Evolutionary conservation across 2,797 vertebrate species (phyloP).

Genomic region (Sebastes steindachneri): DNA sequence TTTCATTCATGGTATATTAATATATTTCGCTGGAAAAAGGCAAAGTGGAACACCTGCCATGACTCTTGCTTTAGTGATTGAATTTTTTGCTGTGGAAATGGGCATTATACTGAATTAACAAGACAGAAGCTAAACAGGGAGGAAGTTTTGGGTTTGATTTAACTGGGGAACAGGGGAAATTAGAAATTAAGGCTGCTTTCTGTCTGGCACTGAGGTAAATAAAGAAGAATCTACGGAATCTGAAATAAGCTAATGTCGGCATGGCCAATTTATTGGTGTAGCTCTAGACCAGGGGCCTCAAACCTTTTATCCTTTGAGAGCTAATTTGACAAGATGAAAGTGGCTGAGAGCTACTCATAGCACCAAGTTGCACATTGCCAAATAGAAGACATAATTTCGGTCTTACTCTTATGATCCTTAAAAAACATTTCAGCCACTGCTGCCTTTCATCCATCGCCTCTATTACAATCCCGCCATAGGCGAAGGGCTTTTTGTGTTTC

Average conservation of each 20-base stretch:
- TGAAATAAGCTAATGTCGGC: neutral
- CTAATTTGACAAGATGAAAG: too few relatives aligned
- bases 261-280: neutral
- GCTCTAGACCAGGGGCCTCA: neutral
- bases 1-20: too few relatives aligned
- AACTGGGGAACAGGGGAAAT: neutral
- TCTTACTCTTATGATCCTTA: too few relatives aligned
- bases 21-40: too few relatives aligned
- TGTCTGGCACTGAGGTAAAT: neutral
- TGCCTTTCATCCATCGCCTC: too few relatives aligned
- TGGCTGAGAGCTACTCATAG: too few relatives aligned
- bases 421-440: too few relatives aligned
- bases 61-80: neutral
- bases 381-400: too few relatives aligned
- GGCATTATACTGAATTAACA: neutral
- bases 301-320: too few relatives aligned
- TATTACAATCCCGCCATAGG: too few relatives aligned
- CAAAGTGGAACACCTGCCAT: neutral
- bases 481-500: too few relatives aligned
- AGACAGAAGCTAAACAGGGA: neutral
- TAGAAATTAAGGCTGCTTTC: neutral
- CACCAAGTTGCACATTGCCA: too few relatives aligned
- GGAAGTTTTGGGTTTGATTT: neutral
- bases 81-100: neutral
- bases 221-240: neutral